phyloP scores from a whole-genome alignment of 1,140 invertebrate genomes.

The Sarcophaga peregrina region DNA sequence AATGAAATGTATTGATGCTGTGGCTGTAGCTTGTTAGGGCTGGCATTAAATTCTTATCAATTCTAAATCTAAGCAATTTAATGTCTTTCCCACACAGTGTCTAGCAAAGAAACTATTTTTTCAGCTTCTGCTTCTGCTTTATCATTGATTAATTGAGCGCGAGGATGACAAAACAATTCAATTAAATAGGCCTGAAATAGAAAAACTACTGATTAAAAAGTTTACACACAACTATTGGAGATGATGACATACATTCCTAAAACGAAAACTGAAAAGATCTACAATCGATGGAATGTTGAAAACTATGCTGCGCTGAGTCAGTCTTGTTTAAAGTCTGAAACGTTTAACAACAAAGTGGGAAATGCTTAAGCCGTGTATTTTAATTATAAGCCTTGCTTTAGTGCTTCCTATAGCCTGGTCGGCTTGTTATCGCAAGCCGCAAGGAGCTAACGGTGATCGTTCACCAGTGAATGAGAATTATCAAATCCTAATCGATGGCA shows the following conservation, averaged over 20 bases:
- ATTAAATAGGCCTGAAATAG: neutral
- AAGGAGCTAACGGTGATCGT: slow-evolving; percentile 55
- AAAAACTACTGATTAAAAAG: too few relatives aligned
- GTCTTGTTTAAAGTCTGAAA: neutral
- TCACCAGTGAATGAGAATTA: slow-evolving; percentile 70
- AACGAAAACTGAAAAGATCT: neutral
- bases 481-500: slow-evolving; percentile 72
- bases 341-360: too few relatives aligned
- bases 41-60: too few relatives aligned
- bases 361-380: too few relatives aligned
- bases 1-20: neutral
- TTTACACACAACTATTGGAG: neutral
- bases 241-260: neutral
- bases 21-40: neutral
- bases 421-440: slow-evolving; percentile 55
- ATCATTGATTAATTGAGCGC: neutral
- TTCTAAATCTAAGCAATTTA: neutral
- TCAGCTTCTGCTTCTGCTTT: neutral
- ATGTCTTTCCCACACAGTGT: slow-evolving; percentile 30
- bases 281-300: neutral
- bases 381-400: too few relatives aligned
- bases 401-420: neutral
- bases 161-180: slow-evolving; percentile 20
- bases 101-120: neutral
- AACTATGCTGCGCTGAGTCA: neutral